Conservation (phyloP, 2,113 vertebrate species). For the Mionectes macconnelli region DNA sequence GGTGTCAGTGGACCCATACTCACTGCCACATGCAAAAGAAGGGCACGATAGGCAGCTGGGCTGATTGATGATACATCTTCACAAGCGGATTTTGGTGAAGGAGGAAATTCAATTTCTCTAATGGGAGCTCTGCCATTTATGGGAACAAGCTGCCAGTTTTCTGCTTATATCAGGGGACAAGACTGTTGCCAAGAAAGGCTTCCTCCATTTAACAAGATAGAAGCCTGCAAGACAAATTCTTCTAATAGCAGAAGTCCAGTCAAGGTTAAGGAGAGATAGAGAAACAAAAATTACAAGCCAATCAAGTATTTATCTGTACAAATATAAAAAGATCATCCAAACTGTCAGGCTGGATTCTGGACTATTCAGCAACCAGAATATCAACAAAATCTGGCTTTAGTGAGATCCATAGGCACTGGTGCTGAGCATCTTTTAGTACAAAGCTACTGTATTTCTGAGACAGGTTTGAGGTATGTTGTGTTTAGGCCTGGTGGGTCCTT, state of each 20-base stretch:
- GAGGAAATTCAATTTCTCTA: neutral
- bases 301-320: neutral
- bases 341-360: neutral
- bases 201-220: neutral
- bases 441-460: neutral
- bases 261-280: neutral
- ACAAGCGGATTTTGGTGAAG: neutral
- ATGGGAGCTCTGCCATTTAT: slow-evolving; percentile 1
- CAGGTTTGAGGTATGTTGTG: neutral
- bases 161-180: neutral
- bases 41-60: neutral
- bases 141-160: slow-evolving; percentile 2
- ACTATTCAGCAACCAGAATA: neutral
- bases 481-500: neutral
- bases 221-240: neutral
- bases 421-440: neutral
- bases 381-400: neutral
- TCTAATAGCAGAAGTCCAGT: neutral
- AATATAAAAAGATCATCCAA: neutral
- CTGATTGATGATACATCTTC: neutral
- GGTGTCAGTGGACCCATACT: neutral
- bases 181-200: neutral
- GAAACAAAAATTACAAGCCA: neutral
- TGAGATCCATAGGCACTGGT: neutral
- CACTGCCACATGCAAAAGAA: neutral